Percentiles rank a stretch among this genome's conserved stretches.
These are phyloP conservation scores for Schlechtendalia chinensis DNA, from an alignment of 1,140 invertebrate genomes.

Conservation along the genomic window DNA sequence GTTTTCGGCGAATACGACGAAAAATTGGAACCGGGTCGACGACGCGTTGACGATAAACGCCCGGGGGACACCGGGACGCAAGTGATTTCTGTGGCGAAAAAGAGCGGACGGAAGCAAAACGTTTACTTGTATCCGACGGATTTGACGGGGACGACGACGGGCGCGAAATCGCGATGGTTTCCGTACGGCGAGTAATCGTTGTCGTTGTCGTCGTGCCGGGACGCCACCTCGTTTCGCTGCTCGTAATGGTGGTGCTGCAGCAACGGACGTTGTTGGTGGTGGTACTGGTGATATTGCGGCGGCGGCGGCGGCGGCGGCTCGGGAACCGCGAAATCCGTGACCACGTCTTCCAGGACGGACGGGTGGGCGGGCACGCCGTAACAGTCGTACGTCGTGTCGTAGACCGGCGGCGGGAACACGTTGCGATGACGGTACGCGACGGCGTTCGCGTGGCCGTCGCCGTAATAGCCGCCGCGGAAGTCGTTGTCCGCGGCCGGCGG, in stretches of 20 bases:
- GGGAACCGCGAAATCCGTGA: not conserved
- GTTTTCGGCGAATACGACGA: too few species aligned
- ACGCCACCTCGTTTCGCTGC: not conserved
- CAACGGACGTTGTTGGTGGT: not conserved
- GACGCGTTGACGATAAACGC: too few species aligned
- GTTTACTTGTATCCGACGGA: slow-evolving; percentile 2
- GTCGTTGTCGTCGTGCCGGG: not conserved
- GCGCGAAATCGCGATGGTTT: not conserved
- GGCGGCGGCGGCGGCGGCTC: not conserved
- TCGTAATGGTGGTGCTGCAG: not conserved
- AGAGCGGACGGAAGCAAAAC: not conserved
- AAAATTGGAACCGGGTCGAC: too few species aligned
- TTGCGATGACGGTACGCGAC: not conserved
- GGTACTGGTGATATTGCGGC: not conserved
- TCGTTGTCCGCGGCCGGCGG: not conserved
- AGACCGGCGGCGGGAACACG: not conserved
- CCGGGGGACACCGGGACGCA: too few species aligned
- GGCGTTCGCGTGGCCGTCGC: too few species aligned
- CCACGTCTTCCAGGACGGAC: not conserved
- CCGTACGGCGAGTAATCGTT: not conserved
- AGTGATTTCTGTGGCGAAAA: too few species aligned
- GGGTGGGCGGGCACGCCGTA: slow-evolving; percentile 35
- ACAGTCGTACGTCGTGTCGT: not conserved
- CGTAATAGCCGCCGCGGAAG: not conserved
- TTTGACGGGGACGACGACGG: not conserved